Conservation (phyloP, 1,140 invertebrate species). For the Brachionus koreanus region DNA sequence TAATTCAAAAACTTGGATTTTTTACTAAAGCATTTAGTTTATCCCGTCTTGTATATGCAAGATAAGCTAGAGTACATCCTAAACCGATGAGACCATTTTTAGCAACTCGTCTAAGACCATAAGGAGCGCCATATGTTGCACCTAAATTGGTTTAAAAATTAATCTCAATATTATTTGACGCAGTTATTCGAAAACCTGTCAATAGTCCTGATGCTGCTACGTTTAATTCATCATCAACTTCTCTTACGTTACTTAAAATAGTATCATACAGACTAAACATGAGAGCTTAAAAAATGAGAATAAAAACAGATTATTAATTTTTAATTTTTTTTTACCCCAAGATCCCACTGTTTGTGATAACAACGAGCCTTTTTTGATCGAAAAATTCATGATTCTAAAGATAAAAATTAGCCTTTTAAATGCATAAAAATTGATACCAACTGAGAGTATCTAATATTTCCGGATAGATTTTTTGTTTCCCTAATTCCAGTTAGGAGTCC, state of each 20-base stretch:
- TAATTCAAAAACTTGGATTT: conserved; percentile 31
- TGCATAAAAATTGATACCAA: neutral
- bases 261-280: conserved; percentile 44
- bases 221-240: conserved; percentile 39
- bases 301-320: neutral
- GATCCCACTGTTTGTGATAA: conserved; percentile 28
- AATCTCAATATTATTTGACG: neutral
- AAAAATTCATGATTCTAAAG: conserved; percentile 37
- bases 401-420: neutral
- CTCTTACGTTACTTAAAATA: conserved; percentile 34
- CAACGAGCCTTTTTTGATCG: conserved; percentile 24
- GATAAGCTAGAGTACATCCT: conserved; percentile 40
- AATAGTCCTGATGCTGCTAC: conserved; percentile 4
- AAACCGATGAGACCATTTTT: conserved; percentile 37
- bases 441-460: conserved; percentile 41
- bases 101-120: conserved; percentile 25
- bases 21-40: conserved; percentile 20
- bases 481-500: neutral
- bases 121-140: conserved; percentile 23
- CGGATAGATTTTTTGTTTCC: conserved; percentile 37
- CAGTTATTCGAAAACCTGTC: neutral
- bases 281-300: conserved; percentile 3
- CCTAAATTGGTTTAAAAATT: neutral
- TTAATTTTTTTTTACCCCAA: neutral
- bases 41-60: conserved; percentile 26